Evolutionary conservation across 2,888 invertebrate species (phyloP).

Genomic region (Nephrotoma guestfalica): DNA sequence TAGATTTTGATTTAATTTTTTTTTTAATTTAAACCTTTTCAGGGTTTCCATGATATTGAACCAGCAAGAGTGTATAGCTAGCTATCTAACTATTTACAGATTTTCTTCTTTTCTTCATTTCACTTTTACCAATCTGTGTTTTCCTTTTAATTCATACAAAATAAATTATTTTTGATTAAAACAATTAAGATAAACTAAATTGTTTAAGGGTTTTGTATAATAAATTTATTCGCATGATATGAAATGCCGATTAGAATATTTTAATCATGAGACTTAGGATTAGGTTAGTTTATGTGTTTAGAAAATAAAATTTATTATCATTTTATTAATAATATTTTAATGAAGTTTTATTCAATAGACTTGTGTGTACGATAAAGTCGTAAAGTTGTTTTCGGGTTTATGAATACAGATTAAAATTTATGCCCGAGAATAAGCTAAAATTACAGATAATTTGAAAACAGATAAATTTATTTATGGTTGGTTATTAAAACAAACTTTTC

Average conservation of each 20-base stretch:
- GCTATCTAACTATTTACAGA: no score
- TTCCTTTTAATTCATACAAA: not conserved
- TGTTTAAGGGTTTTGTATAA: not conserved
- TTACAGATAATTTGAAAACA: not conserved
- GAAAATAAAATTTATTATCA: not conserved
- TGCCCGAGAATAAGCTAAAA: not conserved
- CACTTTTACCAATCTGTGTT: not conserved
- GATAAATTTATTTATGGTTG: not conserved
- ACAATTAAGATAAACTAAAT: not conserved
- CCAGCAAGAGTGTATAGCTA: not conserved
- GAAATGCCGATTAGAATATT: not conserved
- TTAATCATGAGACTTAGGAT: not conserved
- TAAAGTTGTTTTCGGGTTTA: not conserved
- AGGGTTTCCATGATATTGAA: not conserved
- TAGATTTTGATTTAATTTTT: not conserved
- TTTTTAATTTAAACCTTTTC: not conserved
- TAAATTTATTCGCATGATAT: not conserved
- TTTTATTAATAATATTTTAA: not conserved
- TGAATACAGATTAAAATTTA: not conserved
- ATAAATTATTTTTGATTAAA: not conserved
- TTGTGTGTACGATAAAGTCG: not conserved
- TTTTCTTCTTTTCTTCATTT: not conserved
- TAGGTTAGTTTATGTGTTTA: not conserved
- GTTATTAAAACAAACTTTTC: not conserved
- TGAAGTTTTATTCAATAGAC: not conserved